phyloP scores from a whole-genome alignment of 2,797 vertebrate genomes.

The Neopelma chrysocephalum region DNA sequence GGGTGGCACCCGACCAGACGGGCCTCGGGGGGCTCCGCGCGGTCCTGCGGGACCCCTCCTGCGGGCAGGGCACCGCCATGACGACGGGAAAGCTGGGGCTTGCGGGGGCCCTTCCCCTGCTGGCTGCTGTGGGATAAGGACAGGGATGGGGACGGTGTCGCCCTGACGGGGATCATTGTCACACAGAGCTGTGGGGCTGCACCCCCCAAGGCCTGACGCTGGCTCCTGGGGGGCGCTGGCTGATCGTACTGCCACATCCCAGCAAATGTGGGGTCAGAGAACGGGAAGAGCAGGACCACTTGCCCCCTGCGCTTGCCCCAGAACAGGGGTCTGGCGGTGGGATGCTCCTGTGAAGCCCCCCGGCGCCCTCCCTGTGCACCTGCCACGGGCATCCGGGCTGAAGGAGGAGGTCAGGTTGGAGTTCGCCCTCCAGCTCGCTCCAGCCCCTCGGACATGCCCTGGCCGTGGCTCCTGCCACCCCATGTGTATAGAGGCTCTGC shows the following conservation, averaged over 20 bases:
- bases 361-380: not conserved
- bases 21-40: not conserved
- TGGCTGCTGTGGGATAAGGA: not conserved
- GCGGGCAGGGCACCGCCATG: not conserved
- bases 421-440: rapidly evolving
- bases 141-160: too few relatives aligned
- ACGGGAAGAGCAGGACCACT: not conserved
- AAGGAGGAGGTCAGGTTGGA: not conserved
- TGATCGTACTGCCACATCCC: rapidly evolving
- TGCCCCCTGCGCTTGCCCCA: not conserved
- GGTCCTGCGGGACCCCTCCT: not conserved
- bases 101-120: rapidly evolving
- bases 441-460: not conserved
- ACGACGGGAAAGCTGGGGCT: rapidly evolving
- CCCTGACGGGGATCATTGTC: rapidly evolving
- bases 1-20: not conserved
- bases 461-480: not conserved
- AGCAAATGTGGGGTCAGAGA: not conserved
- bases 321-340: not conserved
- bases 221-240: rapidly evolving
- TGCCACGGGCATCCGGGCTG: not conserved
- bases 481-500: rapidly evolving
- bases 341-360: not conserved
- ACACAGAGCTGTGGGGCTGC: not conserved
- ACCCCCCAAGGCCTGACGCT: too few relatives aligned